These are phyloP conservation scores for Oncopeltus fasciatus DNA, from an alignment of 1,140 invertebrate species.

Conservation along the genomic window DNA sequence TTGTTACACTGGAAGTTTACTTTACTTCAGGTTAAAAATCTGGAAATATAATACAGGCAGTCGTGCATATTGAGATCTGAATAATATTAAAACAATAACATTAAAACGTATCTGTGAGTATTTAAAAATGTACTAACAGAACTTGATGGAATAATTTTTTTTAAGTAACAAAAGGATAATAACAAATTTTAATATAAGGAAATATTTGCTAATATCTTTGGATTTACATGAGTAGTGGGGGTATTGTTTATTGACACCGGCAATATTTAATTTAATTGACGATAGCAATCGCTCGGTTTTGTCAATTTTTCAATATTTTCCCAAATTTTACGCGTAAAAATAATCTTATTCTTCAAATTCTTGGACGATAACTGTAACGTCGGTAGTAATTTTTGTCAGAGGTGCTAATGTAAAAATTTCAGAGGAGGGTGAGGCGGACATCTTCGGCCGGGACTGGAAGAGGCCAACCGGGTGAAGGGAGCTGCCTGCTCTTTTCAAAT, in stretches of 20 bases:
- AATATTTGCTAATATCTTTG: too few species aligned
- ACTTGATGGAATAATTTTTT: too few species aligned
- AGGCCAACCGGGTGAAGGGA: neutral
- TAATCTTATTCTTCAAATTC: neutral
- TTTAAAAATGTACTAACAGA: too few species aligned
- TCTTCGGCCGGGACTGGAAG: neutral
- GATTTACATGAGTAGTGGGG: neutral
- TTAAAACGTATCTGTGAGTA: too few species aligned
- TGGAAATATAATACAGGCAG: too few species aligned
- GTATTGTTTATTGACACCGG: slow-evolving; percentile 6
- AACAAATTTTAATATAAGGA: too few species aligned
- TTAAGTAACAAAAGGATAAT: too few species aligned
- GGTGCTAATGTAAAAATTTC: neutral
- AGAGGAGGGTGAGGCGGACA: neutral
- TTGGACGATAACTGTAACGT: neutral
- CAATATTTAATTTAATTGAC: slow-evolving; percentile 7
- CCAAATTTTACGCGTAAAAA: neutral
- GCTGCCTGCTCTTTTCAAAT: neutral
- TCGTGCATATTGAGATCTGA: too few species aligned
- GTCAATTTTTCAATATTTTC: neutral
- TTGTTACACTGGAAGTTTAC: too few species aligned
- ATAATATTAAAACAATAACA: too few species aligned
- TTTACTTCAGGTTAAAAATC: too few species aligned
- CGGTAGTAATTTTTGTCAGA: neutral
- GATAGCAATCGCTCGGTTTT: neutral